Evolutionary conservation across 2,888 invertebrate species (phyloP).

Genomic region (Coecobrya sp.): DNA sequence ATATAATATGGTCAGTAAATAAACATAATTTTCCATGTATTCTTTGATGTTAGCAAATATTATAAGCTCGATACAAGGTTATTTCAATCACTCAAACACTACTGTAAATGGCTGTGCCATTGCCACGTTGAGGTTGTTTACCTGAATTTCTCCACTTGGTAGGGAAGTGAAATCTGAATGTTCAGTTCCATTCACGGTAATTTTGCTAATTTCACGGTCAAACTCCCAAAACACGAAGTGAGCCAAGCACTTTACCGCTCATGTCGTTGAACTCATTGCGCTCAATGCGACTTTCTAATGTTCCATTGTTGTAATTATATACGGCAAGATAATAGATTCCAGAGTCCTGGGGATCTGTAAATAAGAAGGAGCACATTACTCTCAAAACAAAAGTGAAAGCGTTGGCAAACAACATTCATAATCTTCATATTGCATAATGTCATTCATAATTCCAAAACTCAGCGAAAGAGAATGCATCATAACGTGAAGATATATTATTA

Average conservation of each 20-base stretch:
- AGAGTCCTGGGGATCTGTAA: conserved; percentile 80
- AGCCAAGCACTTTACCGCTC: conserved; percentile 59
- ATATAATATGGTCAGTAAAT: no score
- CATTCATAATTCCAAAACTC: conserved; percentile 44
- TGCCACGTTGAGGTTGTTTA: conserved; percentile 76
- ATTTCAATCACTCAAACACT: conserved; percentile 56
- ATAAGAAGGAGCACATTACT: background rate
- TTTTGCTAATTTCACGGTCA: conserved; percentile 86
- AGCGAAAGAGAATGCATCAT: background rate
- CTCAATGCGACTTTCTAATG: conserved; percentile 57
- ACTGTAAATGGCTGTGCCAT: conserved; percentile 70
- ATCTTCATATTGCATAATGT: conserved; percentile 30
- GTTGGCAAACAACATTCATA: background rate
- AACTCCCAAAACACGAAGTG: conserved; percentile 81
- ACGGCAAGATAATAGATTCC: conserved; percentile 81
- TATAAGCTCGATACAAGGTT: no score
- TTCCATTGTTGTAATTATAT: conserved; percentile 63
- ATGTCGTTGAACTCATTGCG: conserved; percentile 81
- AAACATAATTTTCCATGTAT: no score
- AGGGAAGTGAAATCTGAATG: conserved; percentile 78
- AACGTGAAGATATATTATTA: background rate
- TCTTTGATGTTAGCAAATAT: no score
- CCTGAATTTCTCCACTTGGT: conserved; percentile 83
- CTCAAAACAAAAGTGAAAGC: conserved; percentile 5
- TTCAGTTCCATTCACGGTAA: conserved; percentile 87